Percentiles rank a stretch among this genome's conserved stretches.
Conservation (phyloP, 2,113 vertebrate genomes). For the Malurus alboscapulatus region DNA sequence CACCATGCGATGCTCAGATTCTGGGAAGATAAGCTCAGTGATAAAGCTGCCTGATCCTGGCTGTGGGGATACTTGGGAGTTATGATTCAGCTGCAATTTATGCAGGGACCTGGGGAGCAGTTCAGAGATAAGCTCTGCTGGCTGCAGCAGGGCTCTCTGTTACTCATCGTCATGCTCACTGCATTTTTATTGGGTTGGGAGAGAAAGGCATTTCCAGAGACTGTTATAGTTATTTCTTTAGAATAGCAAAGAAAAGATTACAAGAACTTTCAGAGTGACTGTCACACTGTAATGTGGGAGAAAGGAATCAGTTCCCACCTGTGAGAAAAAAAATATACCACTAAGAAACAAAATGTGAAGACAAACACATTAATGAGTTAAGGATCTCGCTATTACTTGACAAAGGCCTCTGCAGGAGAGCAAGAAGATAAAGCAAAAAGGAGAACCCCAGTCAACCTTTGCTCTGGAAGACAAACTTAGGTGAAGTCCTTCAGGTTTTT, state of each 20-base stretch:
- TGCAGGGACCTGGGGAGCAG: background rate
- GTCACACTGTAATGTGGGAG: background rate
- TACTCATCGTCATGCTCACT: background rate
- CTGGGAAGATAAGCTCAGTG: background rate
- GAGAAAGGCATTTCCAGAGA: background rate
- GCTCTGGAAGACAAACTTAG: background rate
- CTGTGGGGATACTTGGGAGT: background rate
- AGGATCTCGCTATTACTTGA: background rate
- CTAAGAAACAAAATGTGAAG: background rate
- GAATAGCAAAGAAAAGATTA: background rate
- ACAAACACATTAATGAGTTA: background rate
- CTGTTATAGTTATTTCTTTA: background rate
- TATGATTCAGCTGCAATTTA: background rate
- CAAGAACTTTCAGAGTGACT: background rate
- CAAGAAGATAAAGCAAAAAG: background rate
- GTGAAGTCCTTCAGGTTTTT: background rate
- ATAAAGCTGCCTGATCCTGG: background rate
- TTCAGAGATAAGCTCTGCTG: background rate
- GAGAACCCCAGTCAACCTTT: background rate
- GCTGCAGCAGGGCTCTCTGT: background rate
- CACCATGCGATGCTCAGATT: fast-evolving
- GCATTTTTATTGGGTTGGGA: background rate
- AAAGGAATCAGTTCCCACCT: background rate
- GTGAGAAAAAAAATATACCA: background rate
- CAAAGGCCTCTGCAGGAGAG: background rate